These are phyloP conservation scores for Suncus etruscus DNA, from an alignment of 2,113 vertebrate genomes.

Conservation along the genomic window DNA sequence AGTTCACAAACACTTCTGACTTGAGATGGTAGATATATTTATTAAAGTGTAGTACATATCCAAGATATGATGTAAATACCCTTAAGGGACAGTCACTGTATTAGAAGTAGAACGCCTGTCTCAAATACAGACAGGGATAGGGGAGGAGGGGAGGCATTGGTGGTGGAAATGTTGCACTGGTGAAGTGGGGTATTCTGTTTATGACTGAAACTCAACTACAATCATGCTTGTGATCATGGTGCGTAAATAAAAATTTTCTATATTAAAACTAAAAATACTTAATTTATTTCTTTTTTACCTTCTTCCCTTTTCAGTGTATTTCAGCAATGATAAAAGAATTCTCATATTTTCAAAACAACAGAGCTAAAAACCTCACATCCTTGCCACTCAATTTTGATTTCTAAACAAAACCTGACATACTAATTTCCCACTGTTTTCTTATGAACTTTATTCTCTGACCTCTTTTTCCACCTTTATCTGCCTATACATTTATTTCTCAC, in stretches of 20 bases:
- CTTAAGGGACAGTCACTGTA: too few species aligned
- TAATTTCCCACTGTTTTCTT: neutral
- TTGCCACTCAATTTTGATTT: neutral
- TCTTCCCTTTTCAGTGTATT: neutral
- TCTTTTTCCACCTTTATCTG: neutral
- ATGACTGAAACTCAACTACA: too few species aligned
- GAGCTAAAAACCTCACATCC: neutral
- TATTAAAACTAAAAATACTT: too few species aligned
- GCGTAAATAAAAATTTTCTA: too few species aligned
- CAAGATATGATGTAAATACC: too few species aligned
- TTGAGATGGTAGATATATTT: neutral
- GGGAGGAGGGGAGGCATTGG: too few species aligned
- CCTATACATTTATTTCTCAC: neutral
- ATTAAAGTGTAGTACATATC: too few species aligned
- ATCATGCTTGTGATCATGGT: too few species aligned
- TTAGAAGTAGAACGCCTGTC: too few species aligned
- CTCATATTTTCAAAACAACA: neutral
- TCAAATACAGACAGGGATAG: too few species aligned
- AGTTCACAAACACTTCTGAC: neutral
- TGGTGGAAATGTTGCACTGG: too few species aligned
- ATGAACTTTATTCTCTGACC: neutral
- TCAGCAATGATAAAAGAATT: conserved; percentile 1
- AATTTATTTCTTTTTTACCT: conserved; percentile 41
- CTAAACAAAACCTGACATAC: conserved; percentile 16
- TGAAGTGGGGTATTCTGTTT: too few species aligned